Evolutionary conservation across 2,888 invertebrate species (phyloP).

Genomic region (Peribatodes rhomboidaria): DNA sequence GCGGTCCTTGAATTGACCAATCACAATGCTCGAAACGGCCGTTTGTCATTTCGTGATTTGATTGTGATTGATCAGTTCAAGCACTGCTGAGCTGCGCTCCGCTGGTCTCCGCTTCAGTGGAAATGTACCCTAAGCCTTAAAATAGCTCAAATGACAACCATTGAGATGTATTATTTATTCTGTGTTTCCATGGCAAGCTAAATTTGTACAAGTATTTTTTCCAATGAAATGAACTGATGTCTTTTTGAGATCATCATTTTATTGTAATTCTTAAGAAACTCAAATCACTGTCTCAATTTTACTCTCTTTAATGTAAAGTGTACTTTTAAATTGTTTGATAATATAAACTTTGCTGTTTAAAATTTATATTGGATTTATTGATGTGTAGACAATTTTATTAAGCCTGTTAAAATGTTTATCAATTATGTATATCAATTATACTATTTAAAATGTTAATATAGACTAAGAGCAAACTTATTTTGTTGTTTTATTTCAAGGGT

Average conservation of each 20-base stretch:
- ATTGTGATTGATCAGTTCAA: no score
- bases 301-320: slow-evolving; percentile 1
- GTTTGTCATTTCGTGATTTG: no score
- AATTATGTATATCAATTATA: slow-evolving; percentile 20
- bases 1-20: no score
- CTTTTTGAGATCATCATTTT: neutral
- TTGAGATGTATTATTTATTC: no score
- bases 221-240: no score
- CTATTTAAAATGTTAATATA: slow-evolving; percentile 53
- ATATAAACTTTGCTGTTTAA: slow-evolving; percentile 21
- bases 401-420: slow-evolving; percentile 20
- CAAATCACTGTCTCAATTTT: slow-evolving; percentile 36
- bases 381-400: slow-evolving; percentile 23
- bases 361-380: slow-evolving; percentile 32
- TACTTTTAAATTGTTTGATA: slow-evolving; percentile 19
- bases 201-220: no score
- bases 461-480: slow-evolving; percentile 48
- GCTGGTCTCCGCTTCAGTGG: no score
- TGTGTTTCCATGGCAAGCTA: no score
- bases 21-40: no score
- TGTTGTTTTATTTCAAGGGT: slow-evolving; percentile 15
- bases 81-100: no score
- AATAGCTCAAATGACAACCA: no score
- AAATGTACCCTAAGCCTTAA: no score
- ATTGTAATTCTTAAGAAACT: neutral